Percentiles rank a stretch among this genome's conserved stretches.
Evolutionary conservation across 2,888 invertebrate genomes (phyloP).

Genomic region (Crematogaster levior): DNA sequence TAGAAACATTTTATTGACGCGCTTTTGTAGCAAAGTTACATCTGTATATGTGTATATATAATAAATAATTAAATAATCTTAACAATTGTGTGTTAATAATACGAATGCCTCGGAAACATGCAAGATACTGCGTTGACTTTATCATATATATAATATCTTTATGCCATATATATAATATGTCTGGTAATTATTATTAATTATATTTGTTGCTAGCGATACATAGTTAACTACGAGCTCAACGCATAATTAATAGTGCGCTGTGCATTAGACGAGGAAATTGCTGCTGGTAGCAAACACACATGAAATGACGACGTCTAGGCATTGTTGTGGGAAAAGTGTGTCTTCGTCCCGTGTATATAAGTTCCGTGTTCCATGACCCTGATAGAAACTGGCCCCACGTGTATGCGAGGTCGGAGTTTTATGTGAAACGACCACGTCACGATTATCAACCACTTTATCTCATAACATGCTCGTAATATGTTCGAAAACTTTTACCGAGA

Average conservation of each 20-base stretch:
- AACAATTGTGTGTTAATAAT: background rate
- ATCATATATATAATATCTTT: background rate
- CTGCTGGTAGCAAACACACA: constrained; percentile 63
- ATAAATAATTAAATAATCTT: background rate
- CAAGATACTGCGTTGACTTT: background rate
- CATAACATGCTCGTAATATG: background rate
- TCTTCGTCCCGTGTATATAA: constrained; percentile 80
- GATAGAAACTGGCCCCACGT: constrained; percentile 74
- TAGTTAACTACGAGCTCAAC: background rate
- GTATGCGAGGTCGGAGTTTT: constrained; percentile 34
- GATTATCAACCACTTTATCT: constrained; percentile 34
- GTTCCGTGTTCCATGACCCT: constrained; percentile 85
- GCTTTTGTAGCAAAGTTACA: background rate
- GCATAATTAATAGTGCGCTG: constrained; percentile 51
- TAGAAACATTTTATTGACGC: background rate
- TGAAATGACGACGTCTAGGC: constrained; percentile 71
- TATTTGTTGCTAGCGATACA: background rate
- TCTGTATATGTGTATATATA: background rate
- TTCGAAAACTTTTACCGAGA: background rate
- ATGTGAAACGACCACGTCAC: constrained; percentile 16
- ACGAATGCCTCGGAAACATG: background rate
- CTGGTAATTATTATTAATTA: constrained; percentile 1
- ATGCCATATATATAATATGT: no score
- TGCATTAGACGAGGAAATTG: constrained; percentile 74
- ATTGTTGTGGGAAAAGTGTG: constrained; percentile 84